Evolutionary conservation across 2,888 invertebrate genomes (phyloP), one percentile per base, ranked within the genome.

Genomic region (Pemphredon lugubris): DNA sequence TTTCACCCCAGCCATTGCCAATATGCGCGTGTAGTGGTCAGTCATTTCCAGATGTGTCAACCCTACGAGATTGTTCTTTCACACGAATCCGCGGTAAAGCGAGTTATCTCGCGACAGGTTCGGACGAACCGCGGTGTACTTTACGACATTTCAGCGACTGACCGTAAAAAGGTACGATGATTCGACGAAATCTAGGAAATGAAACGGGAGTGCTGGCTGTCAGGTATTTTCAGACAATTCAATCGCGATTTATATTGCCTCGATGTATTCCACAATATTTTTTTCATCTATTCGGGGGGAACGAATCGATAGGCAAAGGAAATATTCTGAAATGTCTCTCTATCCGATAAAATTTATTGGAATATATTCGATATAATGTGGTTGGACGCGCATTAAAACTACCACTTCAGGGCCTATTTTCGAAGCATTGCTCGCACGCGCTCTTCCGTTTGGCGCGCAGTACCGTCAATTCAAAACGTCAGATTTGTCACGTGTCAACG

Each of bases 21-120:
- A 74, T 78, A 76, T 77, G 79, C 72, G 68, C 50, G 63, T 72
- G 65, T 59, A 44, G 68, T 60, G 63, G 68, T 61, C 68, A 68
- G 66, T 73, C 76, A 63, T 76, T 57, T 61, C 68, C 82, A 67
- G 53, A 73, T 78, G 82, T 71, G 65, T 72, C 71, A 57, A 59
- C 34, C n/a, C 45, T 50, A 48, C 45, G 13, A 18, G 37, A 44
- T 5, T 16, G 21, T 21, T 44, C 32, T 44, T 34, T 58, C 30
- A 21, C 30, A 47, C 45, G 32, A 64, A 72, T 42, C 18, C 60
- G 75, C 67, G 47, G 58, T 53, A 9, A 69, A 60, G 64, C 73
- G 78, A 73, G 61, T 69, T 60, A 65, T 45, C 72, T 67, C 61
- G 39, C 60, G 58, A 55, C 54, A 54, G 58, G 13, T 66, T 66